Evolutionary conservation across 2,797 vertebrate genomes (phyloP).

Genomic region (Pangasius macronema): DNA sequence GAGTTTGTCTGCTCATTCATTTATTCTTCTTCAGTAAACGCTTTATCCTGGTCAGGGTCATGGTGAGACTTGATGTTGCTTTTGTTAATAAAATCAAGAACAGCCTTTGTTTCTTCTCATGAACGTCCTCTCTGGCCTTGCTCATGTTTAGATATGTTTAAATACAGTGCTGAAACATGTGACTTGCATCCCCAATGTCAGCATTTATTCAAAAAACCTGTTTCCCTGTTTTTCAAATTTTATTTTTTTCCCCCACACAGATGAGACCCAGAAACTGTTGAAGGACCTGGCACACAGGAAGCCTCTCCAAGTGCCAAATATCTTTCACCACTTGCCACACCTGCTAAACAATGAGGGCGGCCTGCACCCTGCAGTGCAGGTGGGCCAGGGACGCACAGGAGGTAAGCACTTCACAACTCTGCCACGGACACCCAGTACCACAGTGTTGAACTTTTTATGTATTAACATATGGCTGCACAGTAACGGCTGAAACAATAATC

Average conservation of each 20-base stretch:
- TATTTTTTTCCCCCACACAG: slow-evolving; percentile 64
- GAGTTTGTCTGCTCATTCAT: not conserved
- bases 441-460: not conserved
- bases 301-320: slow-evolving; percentile 97
- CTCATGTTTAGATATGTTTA: not conserved
- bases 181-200: not conserved
- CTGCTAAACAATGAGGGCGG: slow-evolving; percentile 95
- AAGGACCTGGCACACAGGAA: slow-evolving; percentile 91
- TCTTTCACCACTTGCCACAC: slow-evolving; percentile 99
- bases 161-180: not conserved
- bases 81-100: not conserved
- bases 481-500: not conserved
- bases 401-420: slow-evolving; percentile 72
- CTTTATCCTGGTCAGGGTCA: not conserved
- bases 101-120: not conserved
- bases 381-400: slow-evolving; percentile 91
- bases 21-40: not conserved
- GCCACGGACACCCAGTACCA: not conserved
- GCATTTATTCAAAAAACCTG: not conserved
- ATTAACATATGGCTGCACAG: not conserved
- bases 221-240: not conserved
- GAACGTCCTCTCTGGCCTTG: not conserved
- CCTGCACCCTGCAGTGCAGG: slow-evolving; percentile 93
- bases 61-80: not conserved
- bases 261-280: slow-evolving; percentile 93